Conservation (phyloP, 2,888 invertebrate species). For the Caenorhabditis sp. region DNA sequence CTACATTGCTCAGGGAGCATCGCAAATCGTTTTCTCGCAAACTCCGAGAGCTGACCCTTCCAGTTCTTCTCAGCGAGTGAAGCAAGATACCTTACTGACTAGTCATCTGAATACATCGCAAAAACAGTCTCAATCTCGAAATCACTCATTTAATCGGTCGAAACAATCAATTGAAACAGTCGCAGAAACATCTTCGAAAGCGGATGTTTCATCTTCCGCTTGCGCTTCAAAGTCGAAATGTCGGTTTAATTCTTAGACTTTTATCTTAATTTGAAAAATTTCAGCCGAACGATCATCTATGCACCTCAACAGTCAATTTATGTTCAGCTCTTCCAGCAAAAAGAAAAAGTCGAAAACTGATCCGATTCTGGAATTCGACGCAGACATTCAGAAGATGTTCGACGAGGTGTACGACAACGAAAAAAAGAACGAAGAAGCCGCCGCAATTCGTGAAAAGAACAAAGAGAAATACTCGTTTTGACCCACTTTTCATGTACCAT, state of each 20-base stretch:
- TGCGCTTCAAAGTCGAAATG: too few species aligned
- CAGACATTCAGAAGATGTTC: conserved; percentile 17
- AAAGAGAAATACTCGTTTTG: conserved; percentile 19
- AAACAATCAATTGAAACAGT: not conserved
- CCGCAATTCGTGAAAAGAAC: not conserved
- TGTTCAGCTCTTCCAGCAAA: not conserved
- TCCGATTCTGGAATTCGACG: conserved; percentile 28
- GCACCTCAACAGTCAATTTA: conserved; percentile 19
- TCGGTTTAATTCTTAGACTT: too few species aligned
- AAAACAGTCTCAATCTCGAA: too few species aligned
- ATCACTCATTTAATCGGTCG: not conserved
- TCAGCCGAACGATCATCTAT: not conserved
- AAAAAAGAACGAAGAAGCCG: not conserved
- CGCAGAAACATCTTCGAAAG: not conserved
- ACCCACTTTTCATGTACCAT: not conserved
- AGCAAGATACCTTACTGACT: too few species aligned
- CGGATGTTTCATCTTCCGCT: too few species aligned
- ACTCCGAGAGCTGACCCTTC: not conserved
- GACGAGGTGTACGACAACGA: conserved; percentile 12
- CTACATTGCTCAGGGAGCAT: conserved; percentile 43
- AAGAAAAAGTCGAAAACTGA: not conserved
- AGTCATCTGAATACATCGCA: too few species aligned
- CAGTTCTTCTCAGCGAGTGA: not conserved
- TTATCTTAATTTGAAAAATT: too few species aligned
- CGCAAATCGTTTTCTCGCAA: conserved; percentile 3